These are phyloP conservation scores for Alcedo quadribrachys DNA, from an alignment of 2,797 vertebrate species.

Conservation along the genomic window DNA sequence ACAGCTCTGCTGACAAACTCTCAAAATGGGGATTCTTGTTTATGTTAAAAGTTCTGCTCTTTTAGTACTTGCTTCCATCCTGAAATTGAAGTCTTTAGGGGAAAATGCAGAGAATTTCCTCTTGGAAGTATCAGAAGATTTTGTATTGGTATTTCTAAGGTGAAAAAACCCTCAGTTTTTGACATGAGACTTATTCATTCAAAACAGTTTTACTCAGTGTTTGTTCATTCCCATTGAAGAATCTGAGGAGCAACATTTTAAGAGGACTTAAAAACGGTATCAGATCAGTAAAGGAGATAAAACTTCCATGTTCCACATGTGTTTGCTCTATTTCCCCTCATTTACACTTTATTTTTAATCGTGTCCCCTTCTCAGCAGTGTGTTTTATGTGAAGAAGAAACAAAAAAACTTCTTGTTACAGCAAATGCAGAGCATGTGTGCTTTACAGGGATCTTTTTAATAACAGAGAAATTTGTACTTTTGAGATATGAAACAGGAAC, in stretches of 20 bases:
- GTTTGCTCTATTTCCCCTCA: not conserved
- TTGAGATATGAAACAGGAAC: not conserved
- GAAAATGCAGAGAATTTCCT: not conserved
- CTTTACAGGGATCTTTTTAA: not conserved
- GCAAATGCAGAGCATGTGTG: not conserved
- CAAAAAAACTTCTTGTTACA: not conserved
- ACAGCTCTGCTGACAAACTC: not conserved
- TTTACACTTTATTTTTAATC: not conserved
- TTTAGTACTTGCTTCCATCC: not conserved
- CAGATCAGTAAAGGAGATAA: not conserved
- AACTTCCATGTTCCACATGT: not conserved
- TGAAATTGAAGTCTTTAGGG: not conserved
- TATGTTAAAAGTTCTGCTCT: not conserved
- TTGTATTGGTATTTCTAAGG: not conserved
- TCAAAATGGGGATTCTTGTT: not conserved
- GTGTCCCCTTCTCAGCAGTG: not conserved
- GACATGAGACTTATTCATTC: not conserved
- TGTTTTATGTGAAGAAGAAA: not conserved
- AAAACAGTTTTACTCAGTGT: not conserved
- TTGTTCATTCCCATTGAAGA: not conserved
- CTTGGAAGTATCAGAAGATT: not conserved
- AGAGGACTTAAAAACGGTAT: not conserved
- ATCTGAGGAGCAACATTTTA: not conserved
- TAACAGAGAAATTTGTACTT: not conserved
- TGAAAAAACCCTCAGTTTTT: not conserved